A percentile compares a stretch with the other conserved stretches of the same genome.
Evolutionary conservation across 1,140 invertebrate species (phyloP).

Genomic region (Periplaneta americana): DNA sequence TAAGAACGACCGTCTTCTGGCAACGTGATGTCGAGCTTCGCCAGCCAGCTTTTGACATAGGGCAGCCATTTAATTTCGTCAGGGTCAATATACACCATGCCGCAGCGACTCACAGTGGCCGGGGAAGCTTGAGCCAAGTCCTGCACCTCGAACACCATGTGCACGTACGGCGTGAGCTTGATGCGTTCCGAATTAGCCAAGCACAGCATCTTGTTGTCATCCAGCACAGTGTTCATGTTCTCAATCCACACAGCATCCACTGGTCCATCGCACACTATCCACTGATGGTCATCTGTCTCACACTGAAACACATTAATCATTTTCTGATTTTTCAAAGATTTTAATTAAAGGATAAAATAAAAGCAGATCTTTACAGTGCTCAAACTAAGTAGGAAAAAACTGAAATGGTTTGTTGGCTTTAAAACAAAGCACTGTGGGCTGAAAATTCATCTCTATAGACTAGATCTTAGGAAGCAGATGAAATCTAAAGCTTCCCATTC

Average conservation of each 20-base stretch:
- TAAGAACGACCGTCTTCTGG: constrained; percentile 47
- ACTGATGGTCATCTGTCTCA: constrained; percentile 64
- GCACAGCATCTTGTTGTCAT: constrained; percentile 92
- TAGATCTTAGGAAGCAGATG: too few species aligned
- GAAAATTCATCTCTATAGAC: too few species aligned
- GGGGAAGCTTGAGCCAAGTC: constrained; percentile 82
- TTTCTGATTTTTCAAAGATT: too few species aligned
- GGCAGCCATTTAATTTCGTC: constrained; percentile 74
- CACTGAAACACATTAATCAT: constrained; percentile 33
- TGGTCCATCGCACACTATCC: constrained; percentile 84
- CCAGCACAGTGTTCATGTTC: constrained; percentile 89
- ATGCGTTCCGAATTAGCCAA: constrained; percentile 85
- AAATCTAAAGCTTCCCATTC: too few species aligned
- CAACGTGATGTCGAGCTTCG: constrained; percentile 45
- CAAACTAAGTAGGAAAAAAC: too few species aligned
- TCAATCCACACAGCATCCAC: constrained; percentile 95
- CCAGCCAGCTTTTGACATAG: constrained; percentile 74
- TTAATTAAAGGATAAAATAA: too few species aligned
- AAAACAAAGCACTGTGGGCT: too few species aligned
- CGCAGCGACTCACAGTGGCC: constrained; percentile 75
- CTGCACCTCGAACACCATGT: constrained; percentile 86
- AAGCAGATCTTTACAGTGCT: too few species aligned
- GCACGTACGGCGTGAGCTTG: constrained; percentile 67
- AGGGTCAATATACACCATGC: constrained; percentile 90
- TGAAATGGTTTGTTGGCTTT: too few species aligned